Conservation (phyloP, 53 echinoderm and acorn worm genomes). For the Astropecten irregularis region DNA sequence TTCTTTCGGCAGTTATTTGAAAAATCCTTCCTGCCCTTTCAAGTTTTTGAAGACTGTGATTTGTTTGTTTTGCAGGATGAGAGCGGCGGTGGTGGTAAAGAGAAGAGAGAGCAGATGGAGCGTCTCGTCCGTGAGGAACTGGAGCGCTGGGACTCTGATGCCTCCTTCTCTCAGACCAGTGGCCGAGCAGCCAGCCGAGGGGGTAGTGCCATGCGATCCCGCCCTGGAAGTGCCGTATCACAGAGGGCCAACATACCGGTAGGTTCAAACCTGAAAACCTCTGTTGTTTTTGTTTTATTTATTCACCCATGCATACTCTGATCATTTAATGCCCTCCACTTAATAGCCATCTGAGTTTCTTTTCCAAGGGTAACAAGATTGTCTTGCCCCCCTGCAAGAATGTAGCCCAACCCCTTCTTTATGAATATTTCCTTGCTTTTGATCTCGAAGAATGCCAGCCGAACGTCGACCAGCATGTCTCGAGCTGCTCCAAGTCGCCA, state of each 20-base stretch:
- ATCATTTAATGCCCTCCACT: background rate
- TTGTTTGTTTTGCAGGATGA: no score
- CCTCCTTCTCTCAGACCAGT: conserved; percentile 75
- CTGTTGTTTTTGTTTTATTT: background rate
- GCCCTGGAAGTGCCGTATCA: conserved; percentile 68
- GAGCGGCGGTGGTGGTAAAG: conserved; percentile 61
- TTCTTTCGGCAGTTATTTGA: no score
- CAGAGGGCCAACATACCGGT: conserved; percentile 67
- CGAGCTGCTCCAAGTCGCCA: conserved; percentile 4
- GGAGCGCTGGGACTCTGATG: conserved; percentile 98
- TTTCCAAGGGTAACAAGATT: no score
- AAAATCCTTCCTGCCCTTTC: no score
- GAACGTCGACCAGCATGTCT: background rate
- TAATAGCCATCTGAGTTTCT: no score
- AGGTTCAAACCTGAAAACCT: conserved; percentile 1
- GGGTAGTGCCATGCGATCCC: conserved; percentile 74
- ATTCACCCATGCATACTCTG: no score
- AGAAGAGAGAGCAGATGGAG: conserved; percentile 96
- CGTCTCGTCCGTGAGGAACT: conserved; percentile 94
- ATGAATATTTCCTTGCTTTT: no score
- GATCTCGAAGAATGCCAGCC: conserved; percentile 4
- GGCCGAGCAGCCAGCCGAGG: conserved; percentile 70
- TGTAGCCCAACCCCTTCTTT: no score
- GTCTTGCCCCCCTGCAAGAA: no score
- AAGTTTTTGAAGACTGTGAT: no score